Evolutionary conservation across 2,888 invertebrate genomes (phyloP).

Genomic region (Steinernema hermaphroditum): DNA sequence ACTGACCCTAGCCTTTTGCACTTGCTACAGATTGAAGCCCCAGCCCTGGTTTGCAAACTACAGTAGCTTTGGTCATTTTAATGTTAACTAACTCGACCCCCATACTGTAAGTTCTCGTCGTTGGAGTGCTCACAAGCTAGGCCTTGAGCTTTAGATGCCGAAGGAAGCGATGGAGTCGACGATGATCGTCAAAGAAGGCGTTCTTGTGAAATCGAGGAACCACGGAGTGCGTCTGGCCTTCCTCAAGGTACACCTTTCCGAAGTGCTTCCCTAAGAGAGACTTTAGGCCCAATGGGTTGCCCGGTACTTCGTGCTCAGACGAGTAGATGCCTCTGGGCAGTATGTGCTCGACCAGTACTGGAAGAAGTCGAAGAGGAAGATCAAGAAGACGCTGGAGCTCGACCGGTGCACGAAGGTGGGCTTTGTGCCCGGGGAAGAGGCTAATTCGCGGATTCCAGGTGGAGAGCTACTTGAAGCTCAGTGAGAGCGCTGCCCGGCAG

Average conservation of each 20-base stretch:
- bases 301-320: slow-evolving; percentile 29
- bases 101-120: too few relatives aligned
- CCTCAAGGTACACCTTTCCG: slow-evolving; percentile 17
- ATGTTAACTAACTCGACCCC: not conserved
- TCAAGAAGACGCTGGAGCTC: slow-evolving; percentile 26
- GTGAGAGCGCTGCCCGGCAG: slow-evolving; percentile 1
- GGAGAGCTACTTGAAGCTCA: slow-evolving; percentile 24
- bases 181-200: slow-evolving; percentile 30
- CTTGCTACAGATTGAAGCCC: too few relatives aligned
- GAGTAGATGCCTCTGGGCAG: not conserved
- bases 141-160: slow-evolving; percentile 27
- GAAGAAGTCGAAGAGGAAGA: slow-evolving; percentile 4
- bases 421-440: too few relatives aligned
- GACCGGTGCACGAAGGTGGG: slow-evolving; percentile 25
- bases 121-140: too few relatives aligned
- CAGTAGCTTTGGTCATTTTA: not conserved
- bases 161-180: not conserved
- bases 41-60: too few relatives aligned
- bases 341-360: slow-evolving; percentile 29
- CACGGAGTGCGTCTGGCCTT: slow-evolving; percentile 29
- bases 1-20: not conserved
- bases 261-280: not conserved
- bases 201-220: slow-evolving; percentile 29
- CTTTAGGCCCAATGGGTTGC: slow-evolving; percentile 31
- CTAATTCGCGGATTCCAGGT: not conserved